Evolutionary conservation across 1,140 invertebrate species (phyloP).

Genomic region (Drosophila nigromelanica): DNA sequence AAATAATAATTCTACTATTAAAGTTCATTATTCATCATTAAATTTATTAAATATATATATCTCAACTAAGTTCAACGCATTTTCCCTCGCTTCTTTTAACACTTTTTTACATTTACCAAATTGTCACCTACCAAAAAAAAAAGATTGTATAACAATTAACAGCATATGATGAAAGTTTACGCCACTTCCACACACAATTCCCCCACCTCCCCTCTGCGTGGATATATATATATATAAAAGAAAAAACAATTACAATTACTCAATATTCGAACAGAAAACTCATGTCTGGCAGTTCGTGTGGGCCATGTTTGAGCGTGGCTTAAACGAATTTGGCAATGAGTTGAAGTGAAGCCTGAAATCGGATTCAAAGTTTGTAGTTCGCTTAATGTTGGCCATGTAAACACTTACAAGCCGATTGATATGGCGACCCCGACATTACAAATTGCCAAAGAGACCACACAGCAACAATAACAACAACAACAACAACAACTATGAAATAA

Average conservation of each 20-base stretch:
- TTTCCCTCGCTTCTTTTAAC: background rate
- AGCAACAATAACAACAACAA: constrained; percentile 12
- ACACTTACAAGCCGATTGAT: constrained; percentile 23
- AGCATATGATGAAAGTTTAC: constrained; percentile 19
- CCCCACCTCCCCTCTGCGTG: background rate
- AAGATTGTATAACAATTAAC: constrained; percentile 1
- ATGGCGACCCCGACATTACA: constrained; percentile 2
- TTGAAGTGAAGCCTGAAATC: constrained; percentile 15
- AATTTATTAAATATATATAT: no score
- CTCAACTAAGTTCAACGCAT: background rate
- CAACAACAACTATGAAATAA: constrained; percentile 10
- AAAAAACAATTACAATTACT: constrained; percentile 26
- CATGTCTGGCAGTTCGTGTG: constrained; percentile 11
- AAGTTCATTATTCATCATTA: no score
- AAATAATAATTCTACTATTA: no score
- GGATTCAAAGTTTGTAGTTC: constrained; percentile 5
- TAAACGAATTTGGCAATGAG: constrained; percentile 17
- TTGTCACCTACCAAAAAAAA: background rate
- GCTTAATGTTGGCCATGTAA: constrained; percentile 22
- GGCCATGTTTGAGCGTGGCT: constrained; percentile 9
- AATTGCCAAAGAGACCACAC: constrained; percentile 30
- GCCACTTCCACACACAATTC: constrained; percentile 5
- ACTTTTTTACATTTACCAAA: background rate
- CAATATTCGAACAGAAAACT: constrained; percentile 14
- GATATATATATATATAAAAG: no score